phyloP scores from a whole-genome alignment of 2,113 vertebrate genomes.

The Urocitellus parryii region DNA sequence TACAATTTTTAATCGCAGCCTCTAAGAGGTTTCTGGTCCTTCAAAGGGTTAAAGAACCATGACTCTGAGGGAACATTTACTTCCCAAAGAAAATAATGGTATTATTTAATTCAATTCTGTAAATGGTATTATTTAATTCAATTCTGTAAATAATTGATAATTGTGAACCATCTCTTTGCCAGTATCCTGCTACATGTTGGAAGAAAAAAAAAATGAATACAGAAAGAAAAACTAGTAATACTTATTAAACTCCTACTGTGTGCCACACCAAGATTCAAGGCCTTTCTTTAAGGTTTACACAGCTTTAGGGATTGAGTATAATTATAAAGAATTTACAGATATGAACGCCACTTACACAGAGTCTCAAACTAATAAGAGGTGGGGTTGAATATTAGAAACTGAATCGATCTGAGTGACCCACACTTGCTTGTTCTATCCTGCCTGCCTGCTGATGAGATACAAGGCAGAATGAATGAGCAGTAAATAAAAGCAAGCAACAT shows the following conservation, averaged over 20 bases:
- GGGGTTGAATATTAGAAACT: background rate
- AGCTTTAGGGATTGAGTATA: background rate
- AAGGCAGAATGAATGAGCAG: background rate
- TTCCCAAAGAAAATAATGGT: background rate
- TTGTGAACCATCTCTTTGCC: background rate
- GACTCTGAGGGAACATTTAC: slow-evolving; percentile 6
- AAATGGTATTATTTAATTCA: background rate
- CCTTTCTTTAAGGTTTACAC: background rate
- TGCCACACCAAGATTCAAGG: background rate
- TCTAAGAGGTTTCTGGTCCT: background rate
- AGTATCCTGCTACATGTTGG: background rate
- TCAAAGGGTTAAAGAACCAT: background rate
- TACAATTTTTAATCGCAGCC: background rate
- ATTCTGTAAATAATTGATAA: background rate
- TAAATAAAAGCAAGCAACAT: background rate
- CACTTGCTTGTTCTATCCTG: background rate
- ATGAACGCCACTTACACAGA: background rate
- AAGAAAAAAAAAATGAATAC: background rate
- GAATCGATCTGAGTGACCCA: background rate
- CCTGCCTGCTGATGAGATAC: background rate
- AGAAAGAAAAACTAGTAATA: background rate
- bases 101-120: background rate
- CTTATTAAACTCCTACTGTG: background rate
- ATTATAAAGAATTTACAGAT: background rate
- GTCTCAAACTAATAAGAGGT: background rate